phyloP scores from a whole-genome alignment of 2,113 vertebrate genomes.

The Paratilapia polleni region DNA sequence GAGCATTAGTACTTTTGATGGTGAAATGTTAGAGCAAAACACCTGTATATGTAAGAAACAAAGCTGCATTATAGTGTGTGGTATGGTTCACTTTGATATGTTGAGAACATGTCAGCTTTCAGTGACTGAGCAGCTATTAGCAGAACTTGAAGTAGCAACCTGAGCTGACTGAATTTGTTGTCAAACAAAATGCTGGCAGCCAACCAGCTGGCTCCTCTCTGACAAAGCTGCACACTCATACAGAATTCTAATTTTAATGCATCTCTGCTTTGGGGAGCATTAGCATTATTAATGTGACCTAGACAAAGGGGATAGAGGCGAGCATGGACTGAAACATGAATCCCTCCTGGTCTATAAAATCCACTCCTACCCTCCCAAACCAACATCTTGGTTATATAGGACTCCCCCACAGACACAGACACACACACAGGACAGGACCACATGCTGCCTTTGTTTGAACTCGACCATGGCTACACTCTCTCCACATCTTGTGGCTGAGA shows the following conservation, averaged over 20 bases:
- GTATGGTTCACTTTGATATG: conserved; percentile 11
- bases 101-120: conserved; percentile 1
- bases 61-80: neutral
- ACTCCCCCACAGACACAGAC: conserved; percentile 40
- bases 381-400: conserved; percentile 54
- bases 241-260: conserved; percentile 23
- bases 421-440: conserved; percentile 44
- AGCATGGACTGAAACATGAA: conserved; percentile 67
- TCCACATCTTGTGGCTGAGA: conserved; percentile 47
- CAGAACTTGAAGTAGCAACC: conserved; percentile 35
- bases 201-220: conserved; percentile 3
- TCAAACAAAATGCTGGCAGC: conserved; percentile 26
- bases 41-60: neutral
- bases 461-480: conserved; percentile 37
- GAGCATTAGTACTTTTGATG: neutral
- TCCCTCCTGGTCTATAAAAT: conserved; percentile 62
- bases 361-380: conserved; percentile 45
- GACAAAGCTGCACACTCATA: conserved; percentile 12
- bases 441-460: conserved; percentile 71
- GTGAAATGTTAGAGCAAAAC: neutral
- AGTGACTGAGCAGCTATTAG: conserved; percentile 11
- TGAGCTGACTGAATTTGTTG: conserved; percentile 19
- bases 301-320: conserved; percentile 52
- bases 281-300: conserved; percentile 49
- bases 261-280: conserved; percentile 45